A percentile compares a stretch with the other conserved stretches of the same genome.
These are phyloP conservation scores for Strigamia transsilvanica DNA, from an alignment of 2,888 invertebrate species.

Conservation along the genomic window DNA sequence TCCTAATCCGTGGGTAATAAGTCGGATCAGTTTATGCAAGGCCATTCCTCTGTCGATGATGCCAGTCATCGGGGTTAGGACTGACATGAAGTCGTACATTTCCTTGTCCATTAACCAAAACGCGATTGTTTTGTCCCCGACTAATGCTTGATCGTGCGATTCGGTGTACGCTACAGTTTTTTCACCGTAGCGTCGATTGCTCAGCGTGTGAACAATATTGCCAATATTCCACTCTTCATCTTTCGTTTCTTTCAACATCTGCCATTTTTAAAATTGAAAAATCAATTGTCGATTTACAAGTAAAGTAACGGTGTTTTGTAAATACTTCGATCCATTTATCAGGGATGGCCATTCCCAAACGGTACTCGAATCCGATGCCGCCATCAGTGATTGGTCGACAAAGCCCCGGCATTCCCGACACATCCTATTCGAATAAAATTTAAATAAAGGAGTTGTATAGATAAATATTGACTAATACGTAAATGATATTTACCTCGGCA, in stretches of 20 bases:
- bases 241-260: constrained; percentile 77
- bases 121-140: constrained; percentile 98
- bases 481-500: constrained; percentile 80
- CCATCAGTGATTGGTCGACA: constrained; percentile 94
- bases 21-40: constrained; percentile 94
- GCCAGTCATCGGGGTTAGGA: constrained; percentile 63
- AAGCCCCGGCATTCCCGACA: constrained; percentile 97
- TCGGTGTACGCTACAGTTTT: constrained; percentile 97
- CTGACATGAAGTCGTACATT: constrained; percentile 97
- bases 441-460: neutral
- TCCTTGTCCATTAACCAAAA: constrained; percentile 99
- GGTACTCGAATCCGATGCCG: constrained; percentile 95
- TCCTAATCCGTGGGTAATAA: constrained; percentile 91
- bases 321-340: constrained; percentile 91
- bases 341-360: constrained; percentile 98
- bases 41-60: constrained; percentile 92
- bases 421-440: constrained; percentile 72
- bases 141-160: constrained; percentile 97
- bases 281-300: no score
- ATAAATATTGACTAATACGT: neutral
- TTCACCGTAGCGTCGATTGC: constrained; percentile 95
- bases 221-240: constrained; percentile 97
- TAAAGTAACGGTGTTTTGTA: neutral
- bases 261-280: neutral
- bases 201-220: constrained; percentile 88